Conservation (phyloP, 2,113 vertebrate genomes). For the Pachycephala philippinensis region DNA sequence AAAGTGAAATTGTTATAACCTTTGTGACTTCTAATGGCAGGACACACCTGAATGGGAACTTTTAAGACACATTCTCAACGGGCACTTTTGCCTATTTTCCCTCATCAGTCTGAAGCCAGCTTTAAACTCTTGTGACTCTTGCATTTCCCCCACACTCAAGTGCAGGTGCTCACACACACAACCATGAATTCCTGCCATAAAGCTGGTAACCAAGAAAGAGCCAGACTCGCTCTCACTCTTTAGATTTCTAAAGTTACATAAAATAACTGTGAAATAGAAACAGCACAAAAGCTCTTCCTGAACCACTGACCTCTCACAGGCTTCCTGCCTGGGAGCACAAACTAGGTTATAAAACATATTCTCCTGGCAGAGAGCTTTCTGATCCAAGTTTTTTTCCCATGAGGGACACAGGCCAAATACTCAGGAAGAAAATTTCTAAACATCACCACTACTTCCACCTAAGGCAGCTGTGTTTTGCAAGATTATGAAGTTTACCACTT, state of each 20-base stretch:
- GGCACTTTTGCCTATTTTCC: not conserved
- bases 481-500: not conserved
- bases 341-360: not conserved
- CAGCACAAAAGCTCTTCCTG: not conserved
- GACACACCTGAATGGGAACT: not conserved
- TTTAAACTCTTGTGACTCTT: not conserved
- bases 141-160: too few relatives aligned
- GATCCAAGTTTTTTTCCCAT: not conserved
- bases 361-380: not conserved
- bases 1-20: not conserved
- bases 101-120: not conserved
- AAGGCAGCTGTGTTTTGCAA: not conserved
- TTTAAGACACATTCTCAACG: not conserved
- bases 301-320: not conserved
- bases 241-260: not conserved
- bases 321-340: not conserved
- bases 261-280: not conserved
- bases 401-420: not conserved
- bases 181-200: not conserved
- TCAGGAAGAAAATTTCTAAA: not conserved
- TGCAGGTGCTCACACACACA: not conserved
- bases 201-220: not conserved
- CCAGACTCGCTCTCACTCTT: not conserved
- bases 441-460: not conserved
- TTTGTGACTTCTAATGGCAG: not conserved